These are phyloP conservation scores for Chelmon rostratus DNA, from an alignment of 2,797 vertebrate genomes.

Conservation along the genomic window DNA sequence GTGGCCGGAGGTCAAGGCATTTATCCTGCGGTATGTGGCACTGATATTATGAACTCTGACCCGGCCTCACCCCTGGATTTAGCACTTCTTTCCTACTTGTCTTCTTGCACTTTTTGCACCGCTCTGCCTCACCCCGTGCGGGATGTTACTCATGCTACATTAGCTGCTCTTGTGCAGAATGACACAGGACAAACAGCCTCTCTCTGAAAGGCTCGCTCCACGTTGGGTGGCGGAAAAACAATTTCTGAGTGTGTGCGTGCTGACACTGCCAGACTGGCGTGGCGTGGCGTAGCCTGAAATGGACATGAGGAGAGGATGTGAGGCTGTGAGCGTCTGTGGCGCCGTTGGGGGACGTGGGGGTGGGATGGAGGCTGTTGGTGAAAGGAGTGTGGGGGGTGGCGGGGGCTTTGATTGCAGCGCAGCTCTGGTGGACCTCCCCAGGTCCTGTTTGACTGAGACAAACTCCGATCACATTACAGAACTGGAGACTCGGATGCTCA, in stretches of 20 bases:
- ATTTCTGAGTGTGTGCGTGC: slow-evolving; percentile 39
- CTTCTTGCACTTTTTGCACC: neutral
- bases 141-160: slow-evolving; percentile 57
- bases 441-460: slow-evolving; percentile 49
- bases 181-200: slow-evolving; percentile 41
- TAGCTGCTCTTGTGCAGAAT: slow-evolving; percentile 52
- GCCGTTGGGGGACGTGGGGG: slow-evolving; percentile 30
- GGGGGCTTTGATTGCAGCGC: slow-evolving; percentile 38
- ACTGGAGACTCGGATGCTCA: slow-evolving; percentile 21
- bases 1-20: slow-evolving; percentile 26
- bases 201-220: slow-evolving; percentile 19
- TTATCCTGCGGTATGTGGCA: slow-evolving; percentile 5
- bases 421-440: slow-evolving; percentile 29
- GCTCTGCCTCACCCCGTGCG: slow-evolving; percentile 25
- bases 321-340: slow-evolving; percentile 37
- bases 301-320: slow-evolving; percentile 42
- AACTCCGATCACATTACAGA: slow-evolving; percentile 63
- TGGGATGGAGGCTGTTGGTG: slow-evolving; percentile 4
- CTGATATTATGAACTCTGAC: slow-evolving; percentile 19
- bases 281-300: slow-evolving; percentile 56
- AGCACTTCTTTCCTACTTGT: neutral
- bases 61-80: slow-evolving; percentile 5
- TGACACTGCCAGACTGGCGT: slow-evolving; percentile 36
- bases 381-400: slow-evolving; percentile 1
- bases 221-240: slow-evolving; percentile 8